Evolutionary conservation across 2,888 invertebrate genomes (phyloP).

Genomic region (Andrena chrysosceles): DNA sequence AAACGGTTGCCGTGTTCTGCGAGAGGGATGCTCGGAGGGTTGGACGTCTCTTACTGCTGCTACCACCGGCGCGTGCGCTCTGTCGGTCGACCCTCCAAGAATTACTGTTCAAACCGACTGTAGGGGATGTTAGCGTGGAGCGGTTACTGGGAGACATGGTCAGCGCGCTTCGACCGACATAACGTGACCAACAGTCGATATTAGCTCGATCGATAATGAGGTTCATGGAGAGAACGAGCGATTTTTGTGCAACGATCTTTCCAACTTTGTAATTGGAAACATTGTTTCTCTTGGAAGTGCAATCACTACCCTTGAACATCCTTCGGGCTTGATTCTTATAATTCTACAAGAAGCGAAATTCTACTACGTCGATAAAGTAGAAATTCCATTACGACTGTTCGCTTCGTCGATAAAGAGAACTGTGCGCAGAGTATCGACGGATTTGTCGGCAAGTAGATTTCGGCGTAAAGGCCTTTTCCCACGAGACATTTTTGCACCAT

Average conservation of each 20-base stretch:
- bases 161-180: constrained; percentile 79
- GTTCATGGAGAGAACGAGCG: neutral
- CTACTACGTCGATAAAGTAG: too few species aligned
- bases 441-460: too few species aligned
- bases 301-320: too few species aligned
- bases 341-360: too few species aligned
- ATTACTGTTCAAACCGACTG: constrained; percentile 92
- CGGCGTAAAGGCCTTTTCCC: too few species aligned
- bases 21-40: constrained; percentile 90
- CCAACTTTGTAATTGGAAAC: neutral
- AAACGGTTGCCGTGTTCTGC: constrained; percentile 91
- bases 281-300: too few species aligned
- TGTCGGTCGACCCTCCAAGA: constrained; percentile 87
- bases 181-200: constrained; percentile 45
- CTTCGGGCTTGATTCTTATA: too few species aligned
- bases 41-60: constrained; percentile 90
- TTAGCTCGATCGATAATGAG: constrained; percentile 20
- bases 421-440: too few species aligned
- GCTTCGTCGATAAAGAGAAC: too few species aligned
- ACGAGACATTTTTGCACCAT: too few species aligned
- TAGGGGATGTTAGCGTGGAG: constrained; percentile 91
- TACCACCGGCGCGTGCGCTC: constrained; percentile 88
- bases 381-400: too few species aligned
- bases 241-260: neutral
- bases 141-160: constrained; percentile 89